Evolutionary conservation across 2,797 vertebrate genomes (phyloP), one percentile per base, ranked within the genome.

Genomic region (Sciurus vulgaris): DNA sequence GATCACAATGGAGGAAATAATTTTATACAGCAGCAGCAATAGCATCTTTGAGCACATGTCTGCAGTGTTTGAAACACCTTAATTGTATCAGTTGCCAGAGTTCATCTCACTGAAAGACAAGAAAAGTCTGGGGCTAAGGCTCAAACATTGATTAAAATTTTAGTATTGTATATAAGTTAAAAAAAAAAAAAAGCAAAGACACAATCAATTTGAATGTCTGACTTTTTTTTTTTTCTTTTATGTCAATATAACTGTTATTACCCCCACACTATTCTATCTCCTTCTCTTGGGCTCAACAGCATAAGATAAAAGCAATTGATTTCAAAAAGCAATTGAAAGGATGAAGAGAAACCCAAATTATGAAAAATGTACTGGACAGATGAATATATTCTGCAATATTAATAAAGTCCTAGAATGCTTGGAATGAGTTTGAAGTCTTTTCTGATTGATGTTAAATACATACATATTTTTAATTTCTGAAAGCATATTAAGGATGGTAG

Each of bases 301-400:
- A 56, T 67, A 88, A 94, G 28, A 65, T 84, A 73, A 96, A 93
- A 84, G 89, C 41, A 83, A 59, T 76, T 95, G 86, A 93, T 96
- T 95, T 97, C 82, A 95, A 26, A 95, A 92, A 96, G 74, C 86
- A 95, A 79, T 85, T 89, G 91, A 88, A 92, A 56, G 51, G 49
- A 69, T 89, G 35, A 96, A 85, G 87, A 84, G 70, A 96, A 89
- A 93, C 41, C 89, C 54, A 81, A 94, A 88, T 94, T 88, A 95
- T 86, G 61, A 78, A 86, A 91, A 88, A 85, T 91, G 22, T 61
- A 56, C 69, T 70, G 84, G 91, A 54, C 22, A 89, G 87, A 74
- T 84, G 54, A 96, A 96, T 76, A 13, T 44, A 92, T 95, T 92
- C 28, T 93, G 35, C 5, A 72, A 41, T 83, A 92, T 92, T 77